Conservation (phyloP, 2,113 vertebrate species). For the Malurus elegans region DNA sequence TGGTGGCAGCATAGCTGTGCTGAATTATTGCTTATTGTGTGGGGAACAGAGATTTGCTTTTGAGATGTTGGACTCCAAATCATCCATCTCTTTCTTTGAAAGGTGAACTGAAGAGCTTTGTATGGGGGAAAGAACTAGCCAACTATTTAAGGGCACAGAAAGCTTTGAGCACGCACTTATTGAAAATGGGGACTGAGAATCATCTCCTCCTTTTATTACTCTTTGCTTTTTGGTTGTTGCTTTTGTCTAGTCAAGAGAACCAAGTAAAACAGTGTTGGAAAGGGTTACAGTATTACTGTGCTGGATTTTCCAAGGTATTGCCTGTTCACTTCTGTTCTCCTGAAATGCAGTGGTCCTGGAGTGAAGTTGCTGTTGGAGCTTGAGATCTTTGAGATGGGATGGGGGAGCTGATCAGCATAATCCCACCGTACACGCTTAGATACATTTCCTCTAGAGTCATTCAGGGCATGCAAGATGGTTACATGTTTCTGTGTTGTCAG, state of each 20-base stretch:
- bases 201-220: background rate
- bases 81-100: slow-evolving; percentile 14
- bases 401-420: background rate
- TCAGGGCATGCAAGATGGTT: background rate
- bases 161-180: background rate
- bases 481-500: background rate
- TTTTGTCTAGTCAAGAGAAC: background rate
- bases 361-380: background rate
- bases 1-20: background rate
- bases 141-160: background rate
- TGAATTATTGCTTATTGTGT: slow-evolving; percentile 32
- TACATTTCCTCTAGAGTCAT: background rate
- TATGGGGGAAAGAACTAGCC: background rate
- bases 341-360: background rate
- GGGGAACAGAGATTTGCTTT: slow-evolving; percentile 33
- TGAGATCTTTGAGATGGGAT: background rate
- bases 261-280: background rate
- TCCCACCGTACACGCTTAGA: background rate
- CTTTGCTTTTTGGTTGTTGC: background rate
- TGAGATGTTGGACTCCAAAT: slow-evolving; percentile 13
- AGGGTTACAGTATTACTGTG: background rate
- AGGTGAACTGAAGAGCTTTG: slow-evolving; percentile 31
- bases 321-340: background rate
- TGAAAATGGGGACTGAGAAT: background rate
- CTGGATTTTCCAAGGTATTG: background rate